Base-by-base conservation (phyloP, 2,888 invertebrate species). In the Hypselothyrea guttata region DNA sequence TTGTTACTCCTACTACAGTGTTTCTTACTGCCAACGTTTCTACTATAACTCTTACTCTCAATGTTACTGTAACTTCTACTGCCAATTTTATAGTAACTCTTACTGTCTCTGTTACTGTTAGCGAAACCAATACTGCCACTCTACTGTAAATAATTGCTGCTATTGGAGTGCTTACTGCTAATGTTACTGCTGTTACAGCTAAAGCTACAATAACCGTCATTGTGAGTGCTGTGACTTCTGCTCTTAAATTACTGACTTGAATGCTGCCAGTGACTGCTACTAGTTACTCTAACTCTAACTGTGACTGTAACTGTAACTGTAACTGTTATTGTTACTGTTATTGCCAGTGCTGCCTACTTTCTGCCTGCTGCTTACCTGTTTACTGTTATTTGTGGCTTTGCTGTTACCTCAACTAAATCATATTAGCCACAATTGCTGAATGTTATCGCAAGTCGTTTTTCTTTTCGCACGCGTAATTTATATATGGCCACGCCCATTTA, bases 391-490 rank as follows among this genome's bases (percentile, higher is more conserved):
- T 34, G 53, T 52, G 42, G 31, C 46, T 46, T 3, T 35, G 30
- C 44, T 35, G 40, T 42, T 40, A 53, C 46, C 22, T 49, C 40
- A 55, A 38, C 63, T 66, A 63, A 48, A 61, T 75, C 62, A 58
- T 56, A 67, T 77, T 65, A 60, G 55, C 72, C 76, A 45, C 72
- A 67, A 73, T 75, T 75, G 72, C 62, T 61, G 58, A 58, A 61
- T 55, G 59, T 49, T 67, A 60, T 72, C 59, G 52, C 48, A 60
- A 33, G 49, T 56, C 71, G 71, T 49, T 53, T 69, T 37, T 60
- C 64, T 55, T 53, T 15, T 9, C 53, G 60, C 22, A 22, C 22
- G 72, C 70, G 58, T 64, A 70, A 77, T 77, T 81, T 77, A 81
- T 77, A 61, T 67, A 45, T 54, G 46, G 68, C 64, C 68, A 81